Conservation (phyloP, 2,888 invertebrate genomes). For the Bugulina stolonifera region DNA sequence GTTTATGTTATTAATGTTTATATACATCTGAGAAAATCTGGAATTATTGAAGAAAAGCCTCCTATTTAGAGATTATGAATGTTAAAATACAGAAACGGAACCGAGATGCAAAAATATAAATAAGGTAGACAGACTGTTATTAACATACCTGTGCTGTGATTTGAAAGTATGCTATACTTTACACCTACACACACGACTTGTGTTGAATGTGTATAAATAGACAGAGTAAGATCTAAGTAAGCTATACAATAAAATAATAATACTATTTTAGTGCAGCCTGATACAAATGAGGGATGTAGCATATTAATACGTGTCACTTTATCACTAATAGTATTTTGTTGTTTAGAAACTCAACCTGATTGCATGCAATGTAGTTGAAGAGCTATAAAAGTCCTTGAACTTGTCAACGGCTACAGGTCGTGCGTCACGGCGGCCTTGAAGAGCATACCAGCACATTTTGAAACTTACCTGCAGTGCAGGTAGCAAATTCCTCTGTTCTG, state of each 20-base stretch:
- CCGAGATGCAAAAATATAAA: not conserved
- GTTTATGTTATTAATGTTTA: not conserved
- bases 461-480: not conserved
- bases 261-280: too few relatives aligned
- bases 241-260: too few relatives aligned
- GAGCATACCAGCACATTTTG: not conserved
- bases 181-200: not conserved
- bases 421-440: not conserved
- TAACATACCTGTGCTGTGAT: not conserved
- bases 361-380: too few relatives aligned
- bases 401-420: not conserved
- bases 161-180: not conserved
- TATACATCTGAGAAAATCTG: slow-evolving; percentile 18
- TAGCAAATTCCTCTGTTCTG: not conserved
- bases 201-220: too few relatives aligned
- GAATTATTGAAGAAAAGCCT: slow-evolving; percentile 16
- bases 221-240: too few relatives aligned
- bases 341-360: too few relatives aligned
- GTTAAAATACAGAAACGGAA: not conserved
- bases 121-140: not conserved
- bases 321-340: too few relatives aligned
- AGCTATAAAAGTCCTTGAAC: not conserved
- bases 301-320: too few relatives aligned
- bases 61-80: not conserved
- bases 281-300: too few relatives aligned